Conservation (phyloP, 2,888 invertebrate species). For the Cheilosia variabilis region DNA sequence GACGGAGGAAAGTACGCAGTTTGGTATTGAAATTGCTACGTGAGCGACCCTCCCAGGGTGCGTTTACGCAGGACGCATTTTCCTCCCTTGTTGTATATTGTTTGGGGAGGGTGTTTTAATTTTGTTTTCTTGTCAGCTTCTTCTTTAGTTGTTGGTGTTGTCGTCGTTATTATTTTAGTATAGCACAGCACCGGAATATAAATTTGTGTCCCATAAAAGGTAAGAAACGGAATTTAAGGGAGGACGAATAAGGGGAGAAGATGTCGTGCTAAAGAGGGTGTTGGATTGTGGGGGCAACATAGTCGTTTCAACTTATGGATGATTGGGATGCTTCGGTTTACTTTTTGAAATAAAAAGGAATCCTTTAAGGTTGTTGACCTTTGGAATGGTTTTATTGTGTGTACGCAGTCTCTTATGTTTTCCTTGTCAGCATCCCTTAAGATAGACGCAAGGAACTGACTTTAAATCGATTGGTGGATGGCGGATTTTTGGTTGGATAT, state of each 20-base stretch:
- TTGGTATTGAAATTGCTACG: background rate
- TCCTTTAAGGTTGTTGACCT: conserved; percentile 67
- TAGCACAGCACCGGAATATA: conserved; percentile 7
- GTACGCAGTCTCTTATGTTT: background rate
- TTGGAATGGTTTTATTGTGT: background rate
- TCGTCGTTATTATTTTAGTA: conserved; percentile 48
- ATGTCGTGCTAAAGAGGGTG: conserved; percentile 21
- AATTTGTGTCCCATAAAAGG: conserved; percentile 64
- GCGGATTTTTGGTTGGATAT: background rate
- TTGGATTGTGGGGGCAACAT: conserved; percentile 8
- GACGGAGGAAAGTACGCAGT: conserved; percentile 44
- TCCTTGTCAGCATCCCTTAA: conserved; percentile 22
- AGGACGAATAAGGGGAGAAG: conserved; percentile 41
- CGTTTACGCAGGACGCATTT: conserved; percentile 74
- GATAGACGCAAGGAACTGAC: background rate
- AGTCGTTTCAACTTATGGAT: background rate
- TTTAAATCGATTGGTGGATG: conserved; percentile 3
- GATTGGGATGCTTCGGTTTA: conserved; percentile 37
- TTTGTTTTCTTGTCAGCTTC: conserved; percentile 27
- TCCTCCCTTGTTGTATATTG: conserved; percentile 42
- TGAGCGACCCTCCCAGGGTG: conserved; percentile 64
- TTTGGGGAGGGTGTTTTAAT: conserved; percentile 60
- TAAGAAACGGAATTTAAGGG: conserved; percentile 47
- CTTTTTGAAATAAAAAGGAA: conserved; percentile 22
- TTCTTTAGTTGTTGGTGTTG: conserved; percentile 11